These are phyloP conservation scores for Drosophila kepulauana DNA, from an alignment of 1,140 invertebrate species.

Conservation along the genomic window DNA sequence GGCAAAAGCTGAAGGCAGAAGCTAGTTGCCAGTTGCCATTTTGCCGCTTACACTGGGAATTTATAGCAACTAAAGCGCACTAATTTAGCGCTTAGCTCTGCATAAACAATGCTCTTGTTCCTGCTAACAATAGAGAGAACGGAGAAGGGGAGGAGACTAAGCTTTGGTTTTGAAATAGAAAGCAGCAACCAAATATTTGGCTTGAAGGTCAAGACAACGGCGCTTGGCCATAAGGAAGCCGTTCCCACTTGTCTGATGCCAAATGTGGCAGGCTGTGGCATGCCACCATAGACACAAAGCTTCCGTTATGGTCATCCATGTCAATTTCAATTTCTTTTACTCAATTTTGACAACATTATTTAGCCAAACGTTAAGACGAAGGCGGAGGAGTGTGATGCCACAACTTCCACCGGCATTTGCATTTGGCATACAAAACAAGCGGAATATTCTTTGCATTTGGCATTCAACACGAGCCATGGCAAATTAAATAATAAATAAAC, in stretches of 20 bases:
- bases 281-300: slow-evolving; percentile 21
- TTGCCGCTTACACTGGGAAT: slow-evolving; percentile 29
- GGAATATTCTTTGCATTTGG: slow-evolving; percentile 60
- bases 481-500: slow-evolving; percentile 75
- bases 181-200: slow-evolving; percentile 53
- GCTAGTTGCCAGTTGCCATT: slow-evolving; percentile 1
- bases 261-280: slow-evolving; percentile 32
- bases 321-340: slow-evolving; percentile 69
- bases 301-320: slow-evolving; percentile 64
- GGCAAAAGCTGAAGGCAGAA: slow-evolving; percentile 31
- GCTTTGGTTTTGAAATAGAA: slow-evolving; percentile 66
- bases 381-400: slow-evolving; percentile 1
- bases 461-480: slow-evolving; percentile 62
- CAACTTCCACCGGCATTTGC: slow-evolving; percentile 52
- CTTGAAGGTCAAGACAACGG: slow-evolving; percentile 63
- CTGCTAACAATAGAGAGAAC: slow-evolving; percentile 24
- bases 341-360: slow-evolving; percentile 21
- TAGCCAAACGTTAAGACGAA: neutral
- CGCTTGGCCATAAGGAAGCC: slow-evolving; percentile 54
- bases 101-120: slow-evolving; percentile 48
- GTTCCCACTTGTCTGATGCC: slow-evolving; percentile 24
- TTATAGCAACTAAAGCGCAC: slow-evolving; percentile 50
- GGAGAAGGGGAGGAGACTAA: neutral
- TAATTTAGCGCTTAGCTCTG: slow-evolving; percentile 66
- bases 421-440: slow-evolving; percentile 53